Base-by-base conservation (phyloP, 2,113 vertebrate genomes). In the Amazona vittata region DNA sequence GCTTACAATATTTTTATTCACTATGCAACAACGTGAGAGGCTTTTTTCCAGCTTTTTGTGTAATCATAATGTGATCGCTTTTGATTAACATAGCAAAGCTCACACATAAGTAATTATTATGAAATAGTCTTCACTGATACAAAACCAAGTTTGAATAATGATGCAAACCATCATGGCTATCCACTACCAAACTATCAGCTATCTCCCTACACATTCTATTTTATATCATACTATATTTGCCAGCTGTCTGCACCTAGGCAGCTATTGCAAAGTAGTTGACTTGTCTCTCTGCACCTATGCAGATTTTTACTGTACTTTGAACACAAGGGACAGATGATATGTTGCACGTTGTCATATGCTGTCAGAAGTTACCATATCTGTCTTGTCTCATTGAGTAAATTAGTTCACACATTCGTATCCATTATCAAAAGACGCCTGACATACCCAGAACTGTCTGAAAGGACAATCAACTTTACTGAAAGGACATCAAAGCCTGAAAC, bases 11-110 rank as follows among this genome's bases (percentile, higher is more conserved):
- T 19, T 76, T 26, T 69, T 21, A 62, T 70, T 24, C 4, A 22
- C 2, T 63, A 19, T 75, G 52, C 44, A 89, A 11, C 6, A 68
- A 15, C 0, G 2, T 20, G 8, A 69, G 15, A 21, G 2, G 1
- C 5, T 46, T 60, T 63, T 43, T 22, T 5, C 0, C 16, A 14
- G 12, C 64, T 68, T 44, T 59, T 22, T 21, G 33, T 83, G 39
- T 15, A 47, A 74, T 82, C 4, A 8, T 24, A 53, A n/a, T n/a
- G 4, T 28, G 3, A 52, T 89, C 17, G 19, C 5, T 86, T 75
- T 37, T 37, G 29, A 44, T 74, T 24, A 33, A 67, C 7, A 35
- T 16, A 44, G 7, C 5, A 83, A 33, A 79, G 3, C 12, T 86
- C 43, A 47, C 75, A 43, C 2, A 7, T 28, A 65, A 65, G 33